Base-by-base conservation (phyloP, 2,888 invertebrate genomes). In the Nineta flava region DNA sequence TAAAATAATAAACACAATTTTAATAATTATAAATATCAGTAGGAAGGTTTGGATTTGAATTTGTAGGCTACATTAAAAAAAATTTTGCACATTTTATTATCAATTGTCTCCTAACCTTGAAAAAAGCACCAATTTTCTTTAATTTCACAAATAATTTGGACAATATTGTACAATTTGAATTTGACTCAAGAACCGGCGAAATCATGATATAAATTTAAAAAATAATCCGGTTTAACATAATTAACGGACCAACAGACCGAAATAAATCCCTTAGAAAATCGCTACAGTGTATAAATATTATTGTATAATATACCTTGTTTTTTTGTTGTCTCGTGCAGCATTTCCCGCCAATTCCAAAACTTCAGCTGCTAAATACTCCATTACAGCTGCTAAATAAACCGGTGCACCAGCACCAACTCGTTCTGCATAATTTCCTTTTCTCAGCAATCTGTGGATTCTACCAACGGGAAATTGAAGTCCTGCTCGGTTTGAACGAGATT, bases 361-460 rank as follows among this genome's bases (percentile, higher is more conserved):
- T 70, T 85, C 84, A 53, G 82, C 81, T 12, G 82, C 77, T 45
- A 81, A 60, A 57, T 81, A 81, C 57, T 81, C 80, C 62, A 81
- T 68, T 0, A 76, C 79, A n/a, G 75, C 75, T 0, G 74, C 67
- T 42, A 76, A 57, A 52, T 72, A 76, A 0, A 77, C 72, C 0
- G 76, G 69, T 1, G 75, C 73, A 1, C 71, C 73, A 31, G 68
- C 68, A 32, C 76, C 75, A 12, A 78, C 67, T 2, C 77, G 66
- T 54, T 75, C 75, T 1, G 80, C 77, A 58, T 75, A 80, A 57
- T 79, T 73, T 1, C 80, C 79, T 54, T 75, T 75, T 9, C 75
- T 69, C 3, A 81, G 65, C 16, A 75, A 64, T 54, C 78, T 72
- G 55, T 76, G 74, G 42, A 79, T 71, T 58, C 77, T 69, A 13